Conservation (phyloP, 2,113 vertebrate species). For the Stomatorhinus ivindoensis region DNA sequence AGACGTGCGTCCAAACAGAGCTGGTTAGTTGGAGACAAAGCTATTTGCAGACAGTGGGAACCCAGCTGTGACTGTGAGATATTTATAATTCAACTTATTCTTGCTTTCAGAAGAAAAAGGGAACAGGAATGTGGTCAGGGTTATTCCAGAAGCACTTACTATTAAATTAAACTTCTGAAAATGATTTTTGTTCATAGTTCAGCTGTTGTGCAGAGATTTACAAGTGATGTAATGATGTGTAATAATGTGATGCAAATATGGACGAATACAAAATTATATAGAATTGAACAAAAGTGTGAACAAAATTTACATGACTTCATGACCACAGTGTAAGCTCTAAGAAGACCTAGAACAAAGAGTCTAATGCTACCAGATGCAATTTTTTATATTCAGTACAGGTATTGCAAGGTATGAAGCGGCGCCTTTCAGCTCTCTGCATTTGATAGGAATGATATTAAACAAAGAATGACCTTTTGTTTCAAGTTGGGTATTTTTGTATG, state of each 20-base stretch:
- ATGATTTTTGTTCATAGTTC: neutral
- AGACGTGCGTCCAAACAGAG: neutral
- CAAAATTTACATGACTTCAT: neutral
- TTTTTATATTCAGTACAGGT: neutral
- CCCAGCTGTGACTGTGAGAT: neutral
- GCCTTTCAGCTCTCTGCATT: neutral
- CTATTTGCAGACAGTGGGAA: neutral
- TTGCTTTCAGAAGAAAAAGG: neutral
- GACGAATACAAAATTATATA: neutral
- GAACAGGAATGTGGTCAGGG: neutral
- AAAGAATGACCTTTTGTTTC: neutral
- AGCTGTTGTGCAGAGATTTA: neutral
- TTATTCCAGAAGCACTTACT: conserved; percentile 3
- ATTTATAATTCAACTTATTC: neutral
- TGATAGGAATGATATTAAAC: neutral
- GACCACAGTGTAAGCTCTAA: neutral
- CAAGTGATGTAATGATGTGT: neutral
- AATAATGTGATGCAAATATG: neutral
- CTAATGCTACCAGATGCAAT: neutral
- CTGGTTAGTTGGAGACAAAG: neutral
- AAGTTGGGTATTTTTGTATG: neutral
- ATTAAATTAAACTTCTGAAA: neutral
- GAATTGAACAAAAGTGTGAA: neutral
- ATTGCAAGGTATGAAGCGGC: neutral
- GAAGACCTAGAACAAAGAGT: neutral